Conservation (phyloP, 2,888 invertebrate genomes). For the Doris montereyensis region DNA sequence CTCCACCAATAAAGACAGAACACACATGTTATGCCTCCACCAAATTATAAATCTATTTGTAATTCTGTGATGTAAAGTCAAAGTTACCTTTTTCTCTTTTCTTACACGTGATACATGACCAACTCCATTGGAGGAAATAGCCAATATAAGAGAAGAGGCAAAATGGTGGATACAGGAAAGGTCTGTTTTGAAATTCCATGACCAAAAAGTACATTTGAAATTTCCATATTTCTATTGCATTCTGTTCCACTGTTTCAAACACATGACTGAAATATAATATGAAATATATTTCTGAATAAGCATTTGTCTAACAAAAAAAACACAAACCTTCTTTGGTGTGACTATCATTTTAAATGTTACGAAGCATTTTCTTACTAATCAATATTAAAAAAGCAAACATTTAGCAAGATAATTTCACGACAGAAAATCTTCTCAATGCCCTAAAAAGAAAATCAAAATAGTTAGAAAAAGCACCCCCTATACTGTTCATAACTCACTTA, state of each 20-base stretch:
- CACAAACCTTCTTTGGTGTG: too few relatives aligned
- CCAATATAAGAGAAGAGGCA: conserved; percentile 61
- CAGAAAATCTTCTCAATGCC: too few relatives aligned
- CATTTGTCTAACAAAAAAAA: too few relatives aligned
- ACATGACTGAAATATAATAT: conserved; percentile 70
- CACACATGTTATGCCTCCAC: not conserved
- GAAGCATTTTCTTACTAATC: too few relatives aligned
- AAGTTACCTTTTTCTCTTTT: conserved; percentile 47
- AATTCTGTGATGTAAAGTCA: not conserved
- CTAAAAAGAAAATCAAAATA: too few relatives aligned
- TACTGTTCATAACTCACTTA: too few relatives aligned
- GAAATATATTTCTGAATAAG: too few relatives aligned
- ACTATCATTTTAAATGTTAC: too few relatives aligned
- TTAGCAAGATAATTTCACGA: too few relatives aligned
- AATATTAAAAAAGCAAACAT: too few relatives aligned
- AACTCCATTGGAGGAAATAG: conserved; percentile 48
- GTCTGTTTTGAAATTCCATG: conserved; percentile 71
- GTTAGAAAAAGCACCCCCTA: too few relatives aligned
- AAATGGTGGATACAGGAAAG: conserved; percentile 71
- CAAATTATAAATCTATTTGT: not conserved
- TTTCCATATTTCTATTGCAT: conserved; percentile 73
- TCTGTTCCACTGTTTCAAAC: conserved; percentile 72
- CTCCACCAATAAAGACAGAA: too few relatives aligned
- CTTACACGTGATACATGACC: conserved; percentile 49
- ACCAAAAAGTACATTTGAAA: conserved; percentile 73